A percentile compares a stretch with the other conserved stretches of the same genome.
Conservation (phyloP, 2,888 invertebrate species). For the Diabrotica balteata region DNA sequence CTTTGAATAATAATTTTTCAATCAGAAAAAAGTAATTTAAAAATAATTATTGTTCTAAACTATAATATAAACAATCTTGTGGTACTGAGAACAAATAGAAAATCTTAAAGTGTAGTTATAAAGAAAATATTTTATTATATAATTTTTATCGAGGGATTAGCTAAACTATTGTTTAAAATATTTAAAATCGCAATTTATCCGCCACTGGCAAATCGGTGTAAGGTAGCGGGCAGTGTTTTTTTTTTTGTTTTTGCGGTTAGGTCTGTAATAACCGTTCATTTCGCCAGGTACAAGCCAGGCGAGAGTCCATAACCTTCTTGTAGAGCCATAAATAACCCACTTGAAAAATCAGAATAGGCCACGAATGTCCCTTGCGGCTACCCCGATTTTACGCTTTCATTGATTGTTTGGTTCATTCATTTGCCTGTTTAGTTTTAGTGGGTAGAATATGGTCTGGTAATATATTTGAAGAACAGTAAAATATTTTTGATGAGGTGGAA, state of each 20-base stretch:
- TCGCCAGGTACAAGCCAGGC: conserved; percentile 27
- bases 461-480: too few species aligned
- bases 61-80: too few species aligned
- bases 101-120: too few species aligned
- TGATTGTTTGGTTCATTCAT: conserved; percentile 32
- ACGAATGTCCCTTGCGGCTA: conserved; percentile 32
- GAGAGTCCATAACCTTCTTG: conserved; percentile 16
- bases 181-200: neutral
- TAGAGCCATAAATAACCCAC: conserved; percentile 27
- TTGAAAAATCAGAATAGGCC: conserved; percentile 28
- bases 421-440: neutral
- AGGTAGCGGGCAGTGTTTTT: conserved; percentile 18
- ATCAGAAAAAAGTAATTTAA: too few species aligned
- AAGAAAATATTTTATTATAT: too few species aligned
- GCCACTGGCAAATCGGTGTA: conserved; percentile 18
- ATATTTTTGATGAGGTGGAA: too few species aligned
- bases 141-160: too few species aligned
- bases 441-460: too few species aligned
- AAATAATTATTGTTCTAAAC: too few species aligned
- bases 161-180: too few species aligned
- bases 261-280: conserved; percentile 25
- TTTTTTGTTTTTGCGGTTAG: conserved; percentile 28
- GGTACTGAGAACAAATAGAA: too few species aligned
- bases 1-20: too few species aligned
- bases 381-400: conserved; percentile 35